Percentiles rank a stretch among this genome's conserved stretches.
These are phyloP conservation scores for Riparia riparia DNA, from an alignment of 2,113 vertebrate genomes.

Conservation along the genomic window DNA sequence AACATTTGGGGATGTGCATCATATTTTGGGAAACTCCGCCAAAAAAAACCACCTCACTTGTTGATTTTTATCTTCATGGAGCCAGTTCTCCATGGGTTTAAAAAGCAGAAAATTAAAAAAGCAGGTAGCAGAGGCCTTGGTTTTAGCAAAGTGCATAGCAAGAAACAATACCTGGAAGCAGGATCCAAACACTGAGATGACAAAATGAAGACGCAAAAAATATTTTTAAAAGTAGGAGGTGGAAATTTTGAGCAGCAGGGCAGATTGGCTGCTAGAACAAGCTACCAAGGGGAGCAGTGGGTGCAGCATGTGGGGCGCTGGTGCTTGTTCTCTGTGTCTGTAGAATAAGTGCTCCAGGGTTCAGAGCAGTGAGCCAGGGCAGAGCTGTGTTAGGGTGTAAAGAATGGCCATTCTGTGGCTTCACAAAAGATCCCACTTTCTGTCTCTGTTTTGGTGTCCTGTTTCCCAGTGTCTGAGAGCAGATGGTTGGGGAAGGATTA, in stretches of 20 bases:
- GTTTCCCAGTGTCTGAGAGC: slow-evolving; percentile 27
- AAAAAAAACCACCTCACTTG: neutral
- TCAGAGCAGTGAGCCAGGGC: neutral
- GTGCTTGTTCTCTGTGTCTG: neutral
- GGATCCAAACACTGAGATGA: slow-evolving; percentile 5
- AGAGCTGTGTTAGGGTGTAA: neutral
- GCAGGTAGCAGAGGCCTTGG: neutral
- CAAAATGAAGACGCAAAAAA: slow-evolving; percentile 34
- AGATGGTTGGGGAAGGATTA: slow-evolving; percentile 28
- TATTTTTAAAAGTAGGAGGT: slow-evolving; percentile 31
- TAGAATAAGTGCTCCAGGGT: neutral
- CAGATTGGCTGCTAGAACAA: neutral
- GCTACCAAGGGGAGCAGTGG: neutral
- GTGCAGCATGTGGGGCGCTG: neutral
- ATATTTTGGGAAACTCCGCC: neutral
- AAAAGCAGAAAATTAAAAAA: neutral
- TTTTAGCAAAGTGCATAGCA: neutral
- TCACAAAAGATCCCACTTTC: neutral
- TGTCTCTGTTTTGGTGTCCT: neutral
- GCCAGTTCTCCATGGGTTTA: neutral
- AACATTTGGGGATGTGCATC: fast-evolving
- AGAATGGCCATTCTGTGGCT: slow-evolving; percentile 2
- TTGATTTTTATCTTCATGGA: neutral
- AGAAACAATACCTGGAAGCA: slow-evolving; percentile 51
- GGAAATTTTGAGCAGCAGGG: neutral